These are phyloP conservation scores for Polyergus mexicanus DNA, from an alignment of 1,140 invertebrate species.

Conservation along the genomic window DNA sequence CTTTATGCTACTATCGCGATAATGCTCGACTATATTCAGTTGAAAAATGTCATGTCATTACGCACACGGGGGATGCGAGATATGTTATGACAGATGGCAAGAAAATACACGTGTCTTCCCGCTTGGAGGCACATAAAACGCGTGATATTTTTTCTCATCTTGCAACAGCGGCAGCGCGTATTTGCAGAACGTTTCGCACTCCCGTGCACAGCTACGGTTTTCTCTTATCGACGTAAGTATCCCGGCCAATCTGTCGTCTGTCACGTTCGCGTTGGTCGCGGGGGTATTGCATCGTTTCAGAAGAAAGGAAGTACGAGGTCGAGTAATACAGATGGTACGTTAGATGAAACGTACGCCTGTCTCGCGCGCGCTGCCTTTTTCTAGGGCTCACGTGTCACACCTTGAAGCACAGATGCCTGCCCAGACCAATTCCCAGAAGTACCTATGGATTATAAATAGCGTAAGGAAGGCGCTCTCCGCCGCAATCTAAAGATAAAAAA, in stretches of 20 bases:
- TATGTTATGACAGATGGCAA: not conserved
- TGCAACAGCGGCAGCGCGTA: not conserved
- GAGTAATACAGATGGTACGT: constrained; percentile 54
- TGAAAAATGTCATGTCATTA: constrained; percentile 18
- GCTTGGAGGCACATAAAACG: not conserved
- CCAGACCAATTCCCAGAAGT: constrained; percentile 48
- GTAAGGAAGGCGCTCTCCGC: not conserved
- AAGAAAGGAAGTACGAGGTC: constrained; percentile 44
- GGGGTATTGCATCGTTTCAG: constrained; percentile 33
- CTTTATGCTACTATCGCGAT: not conserved
- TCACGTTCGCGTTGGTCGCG: constrained; percentile 43
- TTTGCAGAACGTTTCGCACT: constrained; percentile 8
- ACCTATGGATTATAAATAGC: constrained; percentile 60
- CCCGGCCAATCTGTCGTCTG: constrained; percentile 53
- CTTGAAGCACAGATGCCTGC: constrained; percentile 33
- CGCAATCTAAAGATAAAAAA: constrained; percentile 43
- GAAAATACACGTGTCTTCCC: constrained; percentile 1
- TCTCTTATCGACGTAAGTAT: constrained; percentile 53
- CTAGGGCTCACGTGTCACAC: constrained; percentile 42
- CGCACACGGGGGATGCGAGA: constrained; percentile 8
- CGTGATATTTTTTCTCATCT: not conserved
- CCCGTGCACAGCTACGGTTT: not conserved
- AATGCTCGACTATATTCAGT: constrained; percentile 2
- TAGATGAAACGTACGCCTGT: constrained; percentile 30
- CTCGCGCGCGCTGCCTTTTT: constrained; percentile 20